These are phyloP conservation scores for Clarias platycephalus DNA, from an alignment of 2,797 vertebrate genomes.

Conservation along the genomic window DNA sequence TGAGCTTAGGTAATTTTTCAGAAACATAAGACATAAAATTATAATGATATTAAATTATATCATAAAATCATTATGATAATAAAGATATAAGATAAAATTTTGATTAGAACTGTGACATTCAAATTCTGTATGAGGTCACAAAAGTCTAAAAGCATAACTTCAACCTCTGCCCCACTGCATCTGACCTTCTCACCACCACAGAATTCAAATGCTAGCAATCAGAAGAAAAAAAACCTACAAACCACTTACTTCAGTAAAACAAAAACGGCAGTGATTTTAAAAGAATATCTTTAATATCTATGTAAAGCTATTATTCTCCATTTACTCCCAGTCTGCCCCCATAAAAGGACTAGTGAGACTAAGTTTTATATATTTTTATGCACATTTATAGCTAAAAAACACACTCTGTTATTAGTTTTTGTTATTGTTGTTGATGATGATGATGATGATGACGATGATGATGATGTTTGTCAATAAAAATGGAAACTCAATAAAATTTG, in stretches of 20 bases:
- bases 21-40: too few relatives aligned
- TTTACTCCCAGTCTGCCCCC: neutral
- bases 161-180: neutral
- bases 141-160: neutral
- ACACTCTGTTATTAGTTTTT: neutral
- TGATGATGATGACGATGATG: neutral
- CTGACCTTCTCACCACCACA: neutral
- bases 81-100: too few relatives aligned
- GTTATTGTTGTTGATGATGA: neutral
- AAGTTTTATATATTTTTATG: too few relatives aligned
- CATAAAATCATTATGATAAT: too few relatives aligned
- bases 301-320: slow-evolving; percentile 14
- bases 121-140: too few relatives aligned
- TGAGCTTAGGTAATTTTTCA: slow-evolving; percentile 31
- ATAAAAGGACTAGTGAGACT: neutral
- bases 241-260: neutral
- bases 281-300: neutral
- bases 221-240: neutral
- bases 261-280: neutral
- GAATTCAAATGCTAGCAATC: neutral
- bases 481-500: neutral
- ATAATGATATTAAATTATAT: too few relatives aligned
- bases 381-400: neutral
- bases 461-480: neutral
- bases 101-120: too few relatives aligned